Evolutionary conservation across 1,140 invertebrate species (phyloP).

Genomic region (Drosophila kurseongensis): DNA sequence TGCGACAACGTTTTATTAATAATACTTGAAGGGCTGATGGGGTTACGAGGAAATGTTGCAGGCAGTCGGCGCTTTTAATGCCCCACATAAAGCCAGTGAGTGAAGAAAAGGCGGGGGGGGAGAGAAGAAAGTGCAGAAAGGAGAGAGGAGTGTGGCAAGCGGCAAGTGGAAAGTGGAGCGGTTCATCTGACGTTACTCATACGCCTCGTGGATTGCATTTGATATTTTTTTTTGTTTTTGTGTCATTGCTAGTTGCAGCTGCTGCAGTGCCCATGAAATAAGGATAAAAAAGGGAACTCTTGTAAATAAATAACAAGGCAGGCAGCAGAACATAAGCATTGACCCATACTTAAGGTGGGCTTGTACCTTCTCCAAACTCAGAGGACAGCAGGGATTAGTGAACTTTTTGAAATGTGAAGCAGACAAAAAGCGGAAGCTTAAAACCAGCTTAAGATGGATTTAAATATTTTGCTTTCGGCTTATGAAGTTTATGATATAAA

Average conservation of each 20-base stretch:
- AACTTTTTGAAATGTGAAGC: not conserved
- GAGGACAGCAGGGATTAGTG: conserved; percentile 19
- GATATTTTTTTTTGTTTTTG: conserved; percentile 25
- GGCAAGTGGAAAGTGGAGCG: conserved; percentile 38
- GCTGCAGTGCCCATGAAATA: conserved; percentile 51
- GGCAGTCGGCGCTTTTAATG: conserved; percentile 59
- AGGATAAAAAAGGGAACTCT: conserved; percentile 2
- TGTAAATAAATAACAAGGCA: conserved; percentile 25
- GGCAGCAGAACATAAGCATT: conserved; percentile 8
- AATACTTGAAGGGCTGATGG: conserved; percentile 64
- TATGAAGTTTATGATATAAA: not conserved
- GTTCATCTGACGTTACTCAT: conserved; percentile 34
- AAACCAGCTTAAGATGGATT: not conserved
- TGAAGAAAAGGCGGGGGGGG: not conserved
- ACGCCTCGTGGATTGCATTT: conserved; percentile 14
- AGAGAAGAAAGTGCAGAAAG: not conserved
- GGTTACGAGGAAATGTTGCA: conserved; percentile 55
- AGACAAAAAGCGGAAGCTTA: not conserved
- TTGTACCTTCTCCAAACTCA: conserved; percentile 1
- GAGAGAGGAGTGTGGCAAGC: not conserved
- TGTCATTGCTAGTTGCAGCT: conserved; percentile 45
- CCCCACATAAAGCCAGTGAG: conserved; percentile 42
- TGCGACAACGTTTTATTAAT: conserved; percentile 62
- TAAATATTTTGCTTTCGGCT: not conserved
- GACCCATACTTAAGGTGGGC: conserved; percentile 8